Evolutionary conservation across 64 coral and sea anemone genomes (phyloP).

Genomic region (Pachyseris speciosa): DNA sequence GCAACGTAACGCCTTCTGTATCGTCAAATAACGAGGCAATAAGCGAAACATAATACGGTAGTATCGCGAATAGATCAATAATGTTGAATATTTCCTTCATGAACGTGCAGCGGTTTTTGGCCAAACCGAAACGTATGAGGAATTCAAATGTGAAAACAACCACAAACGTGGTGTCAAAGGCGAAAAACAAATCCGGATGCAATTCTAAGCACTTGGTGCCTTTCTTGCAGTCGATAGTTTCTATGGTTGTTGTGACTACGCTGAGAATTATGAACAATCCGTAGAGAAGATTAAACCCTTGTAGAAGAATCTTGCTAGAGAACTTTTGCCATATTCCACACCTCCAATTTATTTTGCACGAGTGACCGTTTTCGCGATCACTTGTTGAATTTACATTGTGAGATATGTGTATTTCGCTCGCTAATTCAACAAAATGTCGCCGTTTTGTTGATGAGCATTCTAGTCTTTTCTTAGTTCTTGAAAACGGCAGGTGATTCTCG

Average conservation of each 20-base stretch:
- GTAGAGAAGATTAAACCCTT: conserved; percentile 39
- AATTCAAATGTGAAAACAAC: conserved; percentile 74
- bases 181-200: conserved; percentile 42
- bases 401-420: not conserved
- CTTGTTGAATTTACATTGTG: not conserved
- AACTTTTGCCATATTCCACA: not conserved
- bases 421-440: not conserved
- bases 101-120: conserved; percentile 54
- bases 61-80: conserved; percentile 65
- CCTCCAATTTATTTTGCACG: not conserved
- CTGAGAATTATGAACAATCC: conserved; percentile 76
- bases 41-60: conserved; percentile 76
- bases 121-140: conserved; percentile 30
- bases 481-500: not conserved
- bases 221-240: conserved; percentile 68
- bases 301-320: not conserved
- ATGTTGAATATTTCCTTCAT: conserved; percentile 73
- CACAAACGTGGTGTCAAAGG: conserved; percentile 61
- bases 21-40: conserved; percentile 39
- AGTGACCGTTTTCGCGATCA: not conserved
- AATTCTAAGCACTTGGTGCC: conserved; percentile 57
- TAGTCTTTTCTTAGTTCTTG: not conserved
- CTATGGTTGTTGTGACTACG: conserved; percentile 55
- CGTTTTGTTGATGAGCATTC: not conserved
- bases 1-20: conserved; percentile 33